Conservation (phyloP, 2,113 vertebrate species). For the Sinocyclocheilus anshuiensis region DNA sequence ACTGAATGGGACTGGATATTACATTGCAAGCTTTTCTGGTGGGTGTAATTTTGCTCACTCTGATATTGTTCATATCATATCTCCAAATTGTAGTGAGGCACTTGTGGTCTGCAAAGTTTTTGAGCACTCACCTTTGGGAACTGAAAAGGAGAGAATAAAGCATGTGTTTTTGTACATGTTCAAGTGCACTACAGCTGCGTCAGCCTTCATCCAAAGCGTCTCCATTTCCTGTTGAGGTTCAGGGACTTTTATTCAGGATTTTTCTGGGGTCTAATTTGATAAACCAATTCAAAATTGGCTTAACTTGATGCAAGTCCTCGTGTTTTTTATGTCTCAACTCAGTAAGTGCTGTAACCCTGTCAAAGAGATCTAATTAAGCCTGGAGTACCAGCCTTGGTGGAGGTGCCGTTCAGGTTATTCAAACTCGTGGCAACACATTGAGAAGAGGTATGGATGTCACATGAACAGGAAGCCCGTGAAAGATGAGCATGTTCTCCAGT, state of each 20-base stretch:
- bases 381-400: background rate
- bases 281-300: background rate
- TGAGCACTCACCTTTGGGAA: background rate
- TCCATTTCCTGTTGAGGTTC: background rate
- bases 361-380: slow-evolving; percentile 37
- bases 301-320: background rate
- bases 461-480: background rate
- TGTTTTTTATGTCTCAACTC: background rate
- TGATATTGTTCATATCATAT: background rate
- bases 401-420: slow-evolving; percentile 26
- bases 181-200: background rate
- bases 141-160: background rate
- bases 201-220: background rate
- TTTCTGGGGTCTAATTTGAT: background rate
- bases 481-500: slow-evolving; percentile 41
- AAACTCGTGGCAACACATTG: background rate
- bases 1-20: background rate
- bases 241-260: background rate
- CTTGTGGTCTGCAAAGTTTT: background rate
- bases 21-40: background rate
- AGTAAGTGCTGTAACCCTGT: background rate
- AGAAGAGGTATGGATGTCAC: slow-evolving; percentile 17
- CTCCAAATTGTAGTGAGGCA: background rate
- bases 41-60: background rate
- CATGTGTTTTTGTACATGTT: background rate